Base-by-base conservation (phyloP, 2,888 invertebrate genomes). In the Philereme vetulata region DNA sequence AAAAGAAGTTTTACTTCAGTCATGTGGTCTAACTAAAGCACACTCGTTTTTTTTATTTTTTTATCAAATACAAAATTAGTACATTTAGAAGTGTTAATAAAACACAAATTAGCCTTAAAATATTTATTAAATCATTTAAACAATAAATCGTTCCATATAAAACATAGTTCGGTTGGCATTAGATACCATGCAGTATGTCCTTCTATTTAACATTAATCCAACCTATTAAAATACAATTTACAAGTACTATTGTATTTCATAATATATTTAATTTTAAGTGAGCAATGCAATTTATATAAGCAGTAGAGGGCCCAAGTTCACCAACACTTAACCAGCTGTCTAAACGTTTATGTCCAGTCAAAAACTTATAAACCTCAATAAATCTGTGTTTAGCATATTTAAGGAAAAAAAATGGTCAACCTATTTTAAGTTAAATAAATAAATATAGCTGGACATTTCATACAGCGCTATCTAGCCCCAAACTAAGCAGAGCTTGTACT, bases 61-160 rank as follows among this genome's bases (percentile, higher is more conserved):
- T n/a, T n/a, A 21, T 21, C 2, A 21, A 21, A 21, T 2, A 2
- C 21, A 21, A 21, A 21, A 21, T 2, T 21, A 21, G 5, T 46
- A 33, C 1, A 32, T 46, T 7, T 33, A 4, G 4, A 8, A 33
- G 35, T 7, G 35, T 11, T 43, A 74, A 72, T 69, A 63, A 80
- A 75, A 77, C 45, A 50, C 47, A 11, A 21, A 4, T 61, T 80
- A 73, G 73, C 76, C 82, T 81, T 76, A 85, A 86, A 85, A 86
- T 85, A 85, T 81, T 81, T 80, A 82, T 82, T 62, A 59, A 62
- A 57, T 82, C 74, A 77, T 75, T 76, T 76, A 75, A 82, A 84
- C 76, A 85, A 84, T 74, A 77, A 59, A 85, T 84, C 56, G 48
- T 61, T 60, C 46, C 44, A 56, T 68, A 68, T 58, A 68, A 68